Conservation (phyloP, 2,797 vertebrate species). For the Agapornis canus region DNA sequence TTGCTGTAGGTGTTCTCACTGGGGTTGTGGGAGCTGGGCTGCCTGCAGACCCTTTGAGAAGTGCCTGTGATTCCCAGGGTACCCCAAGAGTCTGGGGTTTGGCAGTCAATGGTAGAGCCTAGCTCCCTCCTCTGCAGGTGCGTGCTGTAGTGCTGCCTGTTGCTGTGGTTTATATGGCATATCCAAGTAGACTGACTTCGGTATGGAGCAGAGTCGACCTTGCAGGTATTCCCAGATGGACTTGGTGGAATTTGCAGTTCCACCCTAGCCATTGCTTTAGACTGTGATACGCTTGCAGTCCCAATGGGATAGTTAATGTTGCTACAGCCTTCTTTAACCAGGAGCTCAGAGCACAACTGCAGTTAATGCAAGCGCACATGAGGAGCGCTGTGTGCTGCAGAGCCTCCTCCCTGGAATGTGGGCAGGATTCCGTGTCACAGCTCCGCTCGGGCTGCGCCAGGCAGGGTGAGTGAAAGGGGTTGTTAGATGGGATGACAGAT, state of each 20-base stretch:
- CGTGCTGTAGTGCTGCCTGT: too few species aligned
- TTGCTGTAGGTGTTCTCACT: fast-evolving
- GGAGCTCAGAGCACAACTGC: not conserved
- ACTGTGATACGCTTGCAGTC: fast-evolving
- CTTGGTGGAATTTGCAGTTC: not conserved
- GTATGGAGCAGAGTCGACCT: fast-evolving
- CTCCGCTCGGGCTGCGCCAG: not conserved
- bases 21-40: not conserved
- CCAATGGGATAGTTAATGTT: fast-evolving
- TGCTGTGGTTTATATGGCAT: not conserved
- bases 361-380: fast-evolving
- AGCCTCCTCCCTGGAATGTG: not conserved
- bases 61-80: fast-evolving
- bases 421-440: not conserved
- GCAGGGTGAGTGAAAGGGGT: constrained; percentile 37
- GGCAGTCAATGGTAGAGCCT: fast-evolving
- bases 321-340: not conserved
- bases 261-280: fast-evolving
- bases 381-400: not conserved
- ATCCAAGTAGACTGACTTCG: not conserved
- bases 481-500: constrained; percentile 25
- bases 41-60: not conserved
- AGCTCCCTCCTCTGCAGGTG: not conserved
- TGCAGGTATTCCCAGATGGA: fast-evolving
- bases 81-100: fast-evolving